These are phyloP conservation scores for Danio kyathit DNA, from an alignment of 2,797 vertebrate genomes.

Conservation along the genomic window DNA sequence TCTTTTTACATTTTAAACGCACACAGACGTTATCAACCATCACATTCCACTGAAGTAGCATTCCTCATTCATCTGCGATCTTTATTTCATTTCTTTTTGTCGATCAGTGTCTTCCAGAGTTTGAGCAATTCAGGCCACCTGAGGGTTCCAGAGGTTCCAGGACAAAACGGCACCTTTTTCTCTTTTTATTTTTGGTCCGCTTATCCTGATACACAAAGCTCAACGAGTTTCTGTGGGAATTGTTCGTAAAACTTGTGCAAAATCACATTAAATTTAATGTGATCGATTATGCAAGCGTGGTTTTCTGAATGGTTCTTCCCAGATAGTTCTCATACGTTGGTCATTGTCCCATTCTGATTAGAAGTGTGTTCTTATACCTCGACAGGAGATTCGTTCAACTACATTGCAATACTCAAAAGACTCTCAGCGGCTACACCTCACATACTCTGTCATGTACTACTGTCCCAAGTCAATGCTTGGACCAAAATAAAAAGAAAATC, in stretches of 20 bases:
- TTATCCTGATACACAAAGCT: neutral
- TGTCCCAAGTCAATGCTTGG: constrained; percentile 60
- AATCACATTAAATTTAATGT: neutral
- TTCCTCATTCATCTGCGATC: constrained; percentile 23
- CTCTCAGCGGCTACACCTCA: constrained; percentile 29
- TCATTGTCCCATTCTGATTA: neutral
- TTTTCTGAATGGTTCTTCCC: neutral
- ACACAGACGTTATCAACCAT: neutral
- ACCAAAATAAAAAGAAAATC: constrained; percentile 54
- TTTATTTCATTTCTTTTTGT: constrained; percentile 1
- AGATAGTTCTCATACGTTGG: neutral
- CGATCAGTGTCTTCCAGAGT: constrained; percentile 43
- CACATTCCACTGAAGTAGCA: constrained; percentile 50
- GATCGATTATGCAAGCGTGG: neutral
- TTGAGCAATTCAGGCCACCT: constrained; percentile 52
- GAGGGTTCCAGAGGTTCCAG: constrained; percentile 45
- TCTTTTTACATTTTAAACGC: neutral
- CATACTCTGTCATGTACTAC: constrained; percentile 53
- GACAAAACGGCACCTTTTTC: neutral
- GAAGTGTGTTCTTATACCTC: constrained; percentile 24
- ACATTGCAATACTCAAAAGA: constrained; percentile 54
- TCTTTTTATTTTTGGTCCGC: neutral
- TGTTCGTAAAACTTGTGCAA: neutral
- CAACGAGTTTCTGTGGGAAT: neutral
- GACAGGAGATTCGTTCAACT: constrained; percentile 34